These are phyloP conservation scores for Paracyclopina nana DNA, from an alignment of 1,140 invertebrate genomes.

Conservation along the genomic window DNA sequence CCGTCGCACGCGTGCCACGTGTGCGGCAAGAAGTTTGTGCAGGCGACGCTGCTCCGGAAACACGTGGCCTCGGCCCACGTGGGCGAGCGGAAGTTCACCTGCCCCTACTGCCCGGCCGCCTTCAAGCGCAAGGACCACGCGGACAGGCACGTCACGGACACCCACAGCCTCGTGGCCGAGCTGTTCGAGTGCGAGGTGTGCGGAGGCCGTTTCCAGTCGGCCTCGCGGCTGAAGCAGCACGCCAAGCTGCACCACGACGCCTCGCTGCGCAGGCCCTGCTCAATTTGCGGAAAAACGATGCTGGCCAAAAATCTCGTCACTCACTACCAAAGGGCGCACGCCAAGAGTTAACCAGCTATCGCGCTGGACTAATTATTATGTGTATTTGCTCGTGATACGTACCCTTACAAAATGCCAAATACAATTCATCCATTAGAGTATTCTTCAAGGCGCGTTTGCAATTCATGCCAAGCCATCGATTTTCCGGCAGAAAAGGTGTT, in stretches of 20 bases:
- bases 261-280: not conserved
- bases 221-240: not conserved
- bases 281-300: constrained; percentile 12
- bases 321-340: too few species aligned
- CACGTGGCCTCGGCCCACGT: not conserved
- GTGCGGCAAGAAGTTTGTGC: not conserved
- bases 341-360: too few species aligned
- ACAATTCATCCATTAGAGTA: too few species aligned
- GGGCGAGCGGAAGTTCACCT: not conserved
- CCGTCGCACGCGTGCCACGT: not conserved
- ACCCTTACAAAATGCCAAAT: too few species aligned
- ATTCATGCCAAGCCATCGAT: too few species aligned
- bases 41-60: not conserved
- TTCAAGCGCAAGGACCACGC: not conserved
- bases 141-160: not conserved
- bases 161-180: not conserved
- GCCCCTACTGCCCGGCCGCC: not conserved
- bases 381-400: too few species aligned
- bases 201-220: not conserved
- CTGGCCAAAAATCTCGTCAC: too few species aligned
- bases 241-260: not conserved
- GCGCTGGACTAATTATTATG: too few species aligned
- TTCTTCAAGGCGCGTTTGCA: too few species aligned
- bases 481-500: too few species aligned
- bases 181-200: not conserved